Percentiles rank a stretch among this genome's conserved stretches.
Conservation (phyloP, 2,888 invertebrate species). For the Perdita meconis region DNA sequence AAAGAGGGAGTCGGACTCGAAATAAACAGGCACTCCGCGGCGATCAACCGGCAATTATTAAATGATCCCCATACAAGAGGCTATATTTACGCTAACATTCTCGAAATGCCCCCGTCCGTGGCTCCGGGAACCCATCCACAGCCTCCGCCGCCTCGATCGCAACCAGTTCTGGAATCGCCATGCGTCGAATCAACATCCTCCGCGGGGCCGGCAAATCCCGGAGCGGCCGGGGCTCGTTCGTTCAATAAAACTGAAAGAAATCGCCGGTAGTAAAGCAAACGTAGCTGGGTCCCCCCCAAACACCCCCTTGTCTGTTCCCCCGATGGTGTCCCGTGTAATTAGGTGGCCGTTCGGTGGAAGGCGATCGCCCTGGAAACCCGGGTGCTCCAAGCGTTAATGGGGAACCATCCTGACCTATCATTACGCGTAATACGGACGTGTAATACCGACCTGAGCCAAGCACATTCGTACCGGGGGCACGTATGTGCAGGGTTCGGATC, state of each 20-base stretch:
- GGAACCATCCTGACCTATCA: constrained; percentile 78
- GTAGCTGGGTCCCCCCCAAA: neutral
- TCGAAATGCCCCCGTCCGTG: constrained; percentile 23
- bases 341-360: constrained; percentile 78
- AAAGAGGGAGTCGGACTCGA: neutral
- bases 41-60: constrained; percentile 36
- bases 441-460: constrained; percentile 61
- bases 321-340: constrained; percentile 76
- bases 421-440: constrained; percentile 82
- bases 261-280: constrained; percentile 49
- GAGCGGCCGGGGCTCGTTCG: constrained; percentile 17
- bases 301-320: neutral
- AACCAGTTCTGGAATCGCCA: constrained; percentile 40
- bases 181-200: constrained; percentile 36
- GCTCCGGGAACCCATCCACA: constrained; percentile 20
- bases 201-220: neutral
- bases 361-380: constrained; percentile 75
- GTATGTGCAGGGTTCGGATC: constrained; percentile 33
- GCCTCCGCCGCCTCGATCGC: constrained; percentile 2
- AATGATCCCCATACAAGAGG: constrained; percentile 23
- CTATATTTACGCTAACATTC: constrained; percentile 31
- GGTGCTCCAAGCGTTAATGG: constrained; percentile 80
- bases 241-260: constrained; percentile 45
- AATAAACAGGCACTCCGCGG: constrained; percentile 12
- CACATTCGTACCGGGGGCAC: constrained; percentile 45